phyloP scores from a whole-genome alignment of 2,113 vertebrate genomes.

The Halichoerus grypus region DNA sequence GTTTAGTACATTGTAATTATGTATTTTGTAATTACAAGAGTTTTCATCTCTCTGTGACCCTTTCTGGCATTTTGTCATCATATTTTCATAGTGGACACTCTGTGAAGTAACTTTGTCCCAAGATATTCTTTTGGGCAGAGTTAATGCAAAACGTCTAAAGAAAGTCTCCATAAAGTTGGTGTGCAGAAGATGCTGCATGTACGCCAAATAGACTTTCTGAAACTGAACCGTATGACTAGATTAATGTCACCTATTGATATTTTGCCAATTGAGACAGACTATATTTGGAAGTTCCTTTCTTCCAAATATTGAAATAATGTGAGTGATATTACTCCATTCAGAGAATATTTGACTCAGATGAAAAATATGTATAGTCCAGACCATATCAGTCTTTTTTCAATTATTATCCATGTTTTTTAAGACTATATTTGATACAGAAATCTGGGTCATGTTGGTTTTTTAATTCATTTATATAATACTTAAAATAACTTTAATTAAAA shows the following conservation, averaged over 20 bases:
- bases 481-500: background rate
- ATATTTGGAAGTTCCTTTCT: background rate
- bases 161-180: background rate
- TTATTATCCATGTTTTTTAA: background rate
- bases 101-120: background rate
- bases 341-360: background rate
- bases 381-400: background rate
- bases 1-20: background rate
- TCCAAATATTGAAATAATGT: background rate
- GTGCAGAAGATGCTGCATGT: background rate
- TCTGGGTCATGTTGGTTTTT: background rate
- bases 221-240: background rate
- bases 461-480: background rate
- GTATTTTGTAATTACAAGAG: constrained; percentile 9
- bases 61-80: background rate
- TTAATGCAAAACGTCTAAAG: background rate
- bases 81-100: background rate
- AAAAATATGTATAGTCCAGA: background rate
- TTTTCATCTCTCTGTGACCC: background rate
- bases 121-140: background rate
- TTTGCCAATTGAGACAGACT: background rate
- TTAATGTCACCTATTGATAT: background rate
- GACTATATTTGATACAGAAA: background rate
- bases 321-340: background rate
- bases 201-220: background rate